A percentile compares a stretch with the other conserved stretches of the same genome.
Evolutionary conservation across 2,113 vertebrate species (phyloP).

Genomic region (Sinosuthora webbiana): DNA sequence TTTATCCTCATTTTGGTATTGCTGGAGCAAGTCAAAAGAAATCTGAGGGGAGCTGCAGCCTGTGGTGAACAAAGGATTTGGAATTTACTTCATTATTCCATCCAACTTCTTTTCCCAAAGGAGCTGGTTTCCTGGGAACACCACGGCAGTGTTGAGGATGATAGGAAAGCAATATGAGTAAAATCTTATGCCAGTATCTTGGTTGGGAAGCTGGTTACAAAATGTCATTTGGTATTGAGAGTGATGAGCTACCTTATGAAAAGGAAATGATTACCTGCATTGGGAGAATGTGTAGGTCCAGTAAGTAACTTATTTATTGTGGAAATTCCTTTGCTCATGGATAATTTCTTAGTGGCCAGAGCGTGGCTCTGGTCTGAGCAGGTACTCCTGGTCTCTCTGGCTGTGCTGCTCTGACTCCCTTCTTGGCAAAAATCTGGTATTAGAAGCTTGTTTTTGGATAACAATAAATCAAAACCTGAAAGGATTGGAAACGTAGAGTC

Average conservation of each 20-base stretch:
- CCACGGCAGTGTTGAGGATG: background rate
- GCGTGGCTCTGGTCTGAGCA: background rate
- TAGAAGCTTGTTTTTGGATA: background rate
- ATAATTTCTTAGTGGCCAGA: background rate
- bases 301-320: background rate
- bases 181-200: background rate
- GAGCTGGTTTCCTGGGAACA: background rate
- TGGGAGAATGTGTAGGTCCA: background rate
- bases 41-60: background rate
- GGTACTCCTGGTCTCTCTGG: background rate
- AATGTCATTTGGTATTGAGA: background rate
- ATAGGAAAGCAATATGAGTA: background rate
- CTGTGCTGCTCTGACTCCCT: fast-evolving
- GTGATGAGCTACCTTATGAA: background rate
- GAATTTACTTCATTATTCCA: background rate
- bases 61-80: background rate
- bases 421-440: background rate
- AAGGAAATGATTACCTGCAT: background rate
- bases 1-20: background rate
- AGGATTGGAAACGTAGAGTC: background rate
- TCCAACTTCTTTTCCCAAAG: background rate
- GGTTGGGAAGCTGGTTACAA: background rate
- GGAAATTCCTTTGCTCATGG: background rate
- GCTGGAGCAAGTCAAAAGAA: background rate
- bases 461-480: background rate